Evolutionary conservation across 2,888 invertebrate genomes (phyloP).

Genomic region (Drosophila mayaguana): DNA sequence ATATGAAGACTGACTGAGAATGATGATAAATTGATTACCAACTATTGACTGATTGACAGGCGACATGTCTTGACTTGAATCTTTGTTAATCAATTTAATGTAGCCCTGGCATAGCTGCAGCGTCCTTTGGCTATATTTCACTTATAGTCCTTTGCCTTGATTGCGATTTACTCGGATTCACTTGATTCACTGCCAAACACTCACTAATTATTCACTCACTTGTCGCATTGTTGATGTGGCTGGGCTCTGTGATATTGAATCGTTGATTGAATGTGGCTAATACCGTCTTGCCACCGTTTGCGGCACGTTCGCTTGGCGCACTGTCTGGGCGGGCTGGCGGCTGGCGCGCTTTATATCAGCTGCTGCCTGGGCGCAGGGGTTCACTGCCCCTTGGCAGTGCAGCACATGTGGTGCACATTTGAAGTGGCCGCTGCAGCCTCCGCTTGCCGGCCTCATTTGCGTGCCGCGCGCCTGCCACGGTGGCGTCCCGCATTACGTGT

Average conservation of each 20-base stretch:
- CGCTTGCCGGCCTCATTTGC: conserved; percentile 59
- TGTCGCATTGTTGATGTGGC: conserved; percentile 41
- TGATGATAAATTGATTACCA: too few species aligned
- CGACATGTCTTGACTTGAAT: too few species aligned
- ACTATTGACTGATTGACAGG: too few species aligned
- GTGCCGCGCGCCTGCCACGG: conserved; percentile 37
- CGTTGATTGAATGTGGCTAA: conserved; percentile 26
- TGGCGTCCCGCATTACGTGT: conserved; percentile 59
- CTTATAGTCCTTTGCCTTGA: background rate
- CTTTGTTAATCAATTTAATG: background rate
- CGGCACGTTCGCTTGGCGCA: conserved; percentile 53
- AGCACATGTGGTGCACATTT: conserved; percentile 54
- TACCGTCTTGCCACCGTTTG: conserved; percentile 48
- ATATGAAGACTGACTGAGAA: background rate
- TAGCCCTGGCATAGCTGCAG: background rate
- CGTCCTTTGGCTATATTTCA: background rate
- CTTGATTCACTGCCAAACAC: conserved; percentile 5
- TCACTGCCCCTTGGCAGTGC: conserved; percentile 66
- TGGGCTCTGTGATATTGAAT: conserved; percentile 35
- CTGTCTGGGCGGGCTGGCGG: conserved; percentile 57
- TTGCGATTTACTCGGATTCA: background rate
- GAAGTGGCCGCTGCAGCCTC: conserved; percentile 58
- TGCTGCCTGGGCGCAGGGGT: conserved; percentile 32
- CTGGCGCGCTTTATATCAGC: conserved; percentile 58
- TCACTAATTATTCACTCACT: conserved; percentile 52